Evolutionary conservation across 1,140 invertebrate species (phyloP).

Genomic region (Diorhabda sublineata): DNA sequence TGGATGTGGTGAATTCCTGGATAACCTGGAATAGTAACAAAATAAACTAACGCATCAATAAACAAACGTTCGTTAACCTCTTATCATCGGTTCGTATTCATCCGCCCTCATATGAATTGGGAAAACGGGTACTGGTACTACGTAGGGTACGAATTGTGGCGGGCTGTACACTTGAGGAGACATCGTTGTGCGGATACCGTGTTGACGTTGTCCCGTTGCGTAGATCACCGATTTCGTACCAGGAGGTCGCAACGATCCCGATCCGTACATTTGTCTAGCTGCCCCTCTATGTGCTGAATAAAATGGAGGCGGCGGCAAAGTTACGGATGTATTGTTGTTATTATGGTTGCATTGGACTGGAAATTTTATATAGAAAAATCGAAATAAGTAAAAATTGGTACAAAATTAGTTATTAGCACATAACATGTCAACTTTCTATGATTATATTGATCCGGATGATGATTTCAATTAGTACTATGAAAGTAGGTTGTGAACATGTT

Average conservation of each 20-base stretch:
- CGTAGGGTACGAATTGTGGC: background rate
- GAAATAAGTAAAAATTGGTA: too few relatives aligned
- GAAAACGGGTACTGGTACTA: slow-evolving; percentile 2
- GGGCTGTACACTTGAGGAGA: slow-evolving; percentile 21
- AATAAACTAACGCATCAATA: too few relatives aligned
- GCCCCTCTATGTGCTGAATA: slow-evolving; percentile 51
- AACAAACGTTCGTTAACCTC: background rate
- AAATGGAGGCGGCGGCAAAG: slow-evolving; percentile 21
- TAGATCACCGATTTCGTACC: slow-evolving; percentile 36
- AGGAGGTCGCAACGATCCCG: slow-evolving; percentile 50
- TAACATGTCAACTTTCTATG: too few relatives aligned
- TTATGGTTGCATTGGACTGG: background rate
- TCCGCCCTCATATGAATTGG: background rate
- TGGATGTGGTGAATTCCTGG: slow-evolving; percentile 5
- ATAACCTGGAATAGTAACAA: slow-evolving; percentile 4
- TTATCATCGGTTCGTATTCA: slow-evolving; percentile 7
- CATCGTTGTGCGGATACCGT: slow-evolving; percentile 33
- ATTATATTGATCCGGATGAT: too few relatives aligned
- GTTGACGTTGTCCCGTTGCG: slow-evolving; percentile 31
- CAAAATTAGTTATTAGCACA: too few relatives aligned
- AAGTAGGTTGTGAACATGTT: too few relatives aligned
- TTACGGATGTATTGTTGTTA: slow-evolving; percentile 15
- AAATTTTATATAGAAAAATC: too few relatives aligned
- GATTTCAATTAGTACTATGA: too few relatives aligned
- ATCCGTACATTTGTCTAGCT: slow-evolving; percentile 56